Conservation (phyloP, 2,888 invertebrate species). For the Himalopsyche japonica region DNA sequence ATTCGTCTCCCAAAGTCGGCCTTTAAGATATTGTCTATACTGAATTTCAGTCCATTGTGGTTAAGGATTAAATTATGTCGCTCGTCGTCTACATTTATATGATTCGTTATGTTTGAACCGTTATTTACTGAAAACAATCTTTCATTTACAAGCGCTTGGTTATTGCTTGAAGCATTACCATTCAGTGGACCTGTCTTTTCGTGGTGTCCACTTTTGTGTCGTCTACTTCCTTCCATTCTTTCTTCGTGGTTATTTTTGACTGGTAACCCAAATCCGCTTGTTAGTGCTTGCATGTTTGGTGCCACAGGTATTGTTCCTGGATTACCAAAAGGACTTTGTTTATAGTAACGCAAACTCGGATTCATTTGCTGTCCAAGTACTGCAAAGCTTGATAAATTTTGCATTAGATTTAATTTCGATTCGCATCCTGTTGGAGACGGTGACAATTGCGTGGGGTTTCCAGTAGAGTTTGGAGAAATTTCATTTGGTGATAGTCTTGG, state of each 20-base stretch:
- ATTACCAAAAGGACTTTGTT: constrained; percentile 29
- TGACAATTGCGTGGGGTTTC: constrained; percentile 26
- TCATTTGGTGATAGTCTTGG: constrained; percentile 35
- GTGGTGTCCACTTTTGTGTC: constrained; percentile 17
- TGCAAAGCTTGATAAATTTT: constrained; percentile 29
- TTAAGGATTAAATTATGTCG: constrained; percentile 52
- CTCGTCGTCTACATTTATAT: constrained; percentile 31
- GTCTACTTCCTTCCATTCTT: constrained; percentile 20
- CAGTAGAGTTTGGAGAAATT: constrained; percentile 29
- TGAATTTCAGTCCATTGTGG: constrained; percentile 72
- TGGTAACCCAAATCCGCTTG: constrained; percentile 16
- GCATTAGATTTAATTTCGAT: constrained; percentile 34
- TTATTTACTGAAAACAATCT: constrained; percentile 44
- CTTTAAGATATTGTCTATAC: constrained; percentile 83
- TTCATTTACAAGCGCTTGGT: constrained; percentile 23
- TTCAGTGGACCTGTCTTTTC: constrained; percentile 20
- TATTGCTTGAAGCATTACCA: constrained; percentile 4
- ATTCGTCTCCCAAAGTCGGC: constrained; percentile 81
- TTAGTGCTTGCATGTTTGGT: constrained; percentile 23
- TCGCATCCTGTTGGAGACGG: constrained; percentile 34
- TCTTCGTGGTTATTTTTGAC: constrained; percentile 21
- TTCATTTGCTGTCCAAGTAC: constrained; percentile 24
- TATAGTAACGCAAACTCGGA: constrained; percentile 33
- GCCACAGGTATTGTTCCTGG: constrained; percentile 12
- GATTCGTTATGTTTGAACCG: constrained; percentile 46